Percentiles rank a stretch among this genome's conserved stretches.
Conservation (phyloP, 2,888 invertebrate species). For the Lumbricus terrestris region DNA sequence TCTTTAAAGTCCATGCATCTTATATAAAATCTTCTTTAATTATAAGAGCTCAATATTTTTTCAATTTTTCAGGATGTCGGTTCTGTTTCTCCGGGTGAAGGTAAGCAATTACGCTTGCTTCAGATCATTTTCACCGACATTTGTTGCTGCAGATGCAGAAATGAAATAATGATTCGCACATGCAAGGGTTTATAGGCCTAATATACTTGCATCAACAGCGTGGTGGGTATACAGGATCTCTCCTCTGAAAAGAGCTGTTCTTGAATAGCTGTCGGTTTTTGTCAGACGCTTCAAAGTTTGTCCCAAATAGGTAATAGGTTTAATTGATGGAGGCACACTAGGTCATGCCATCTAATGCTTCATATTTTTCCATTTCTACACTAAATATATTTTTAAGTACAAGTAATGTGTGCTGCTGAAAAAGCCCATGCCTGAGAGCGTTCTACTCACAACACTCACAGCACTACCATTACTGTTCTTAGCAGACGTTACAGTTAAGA, state of each 20-base stretch:
- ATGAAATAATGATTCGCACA: neutral
- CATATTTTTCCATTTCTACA: neutral
- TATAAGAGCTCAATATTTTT: neutral
- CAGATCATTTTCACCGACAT: neutral
- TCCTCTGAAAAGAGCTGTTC: neutral
- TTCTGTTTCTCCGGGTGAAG: neutral
- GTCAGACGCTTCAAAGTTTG: neutral
- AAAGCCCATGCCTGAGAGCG: neutral
- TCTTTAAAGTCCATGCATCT: neutral
- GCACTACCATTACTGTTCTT: no score
- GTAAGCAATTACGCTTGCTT: neutral
- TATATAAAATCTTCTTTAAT: neutral
- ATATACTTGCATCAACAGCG: neutral
- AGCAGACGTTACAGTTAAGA: neutral
- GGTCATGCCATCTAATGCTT: neutral
- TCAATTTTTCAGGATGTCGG: neutral
- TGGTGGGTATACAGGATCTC: neutral
- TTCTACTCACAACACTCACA: neutral
- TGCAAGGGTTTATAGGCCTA: neutral
- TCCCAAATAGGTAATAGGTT: neutral
- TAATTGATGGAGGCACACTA: neutral
- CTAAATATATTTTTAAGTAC: neutral
- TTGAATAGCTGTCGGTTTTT: neutral
- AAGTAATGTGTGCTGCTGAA: no score
- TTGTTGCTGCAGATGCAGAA: neutral